These are phyloP conservation scores for Metalampra italica DNA, from an alignment of 2,888 invertebrate genomes.

Conservation along the genomic window DNA sequence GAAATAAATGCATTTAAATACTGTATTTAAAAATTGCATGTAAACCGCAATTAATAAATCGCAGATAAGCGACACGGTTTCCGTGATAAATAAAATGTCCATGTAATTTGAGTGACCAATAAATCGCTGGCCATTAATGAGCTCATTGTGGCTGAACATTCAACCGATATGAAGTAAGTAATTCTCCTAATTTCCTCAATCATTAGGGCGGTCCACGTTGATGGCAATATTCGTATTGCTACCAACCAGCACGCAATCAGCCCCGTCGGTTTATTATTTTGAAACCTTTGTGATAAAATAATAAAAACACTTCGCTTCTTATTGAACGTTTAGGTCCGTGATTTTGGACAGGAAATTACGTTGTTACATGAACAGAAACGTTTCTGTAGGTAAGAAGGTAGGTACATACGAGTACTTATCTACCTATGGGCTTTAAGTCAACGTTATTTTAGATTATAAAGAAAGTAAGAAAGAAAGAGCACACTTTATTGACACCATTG, in stretches of 20 bases:
- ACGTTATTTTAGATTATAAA: too few species aligned
- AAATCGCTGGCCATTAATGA: slow-evolving; percentile 19
- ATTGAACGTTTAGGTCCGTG: background rate
- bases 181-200: slow-evolving; percentile 49
- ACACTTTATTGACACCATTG: too few species aligned
- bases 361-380: background rate
- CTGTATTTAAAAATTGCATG: too few species aligned
- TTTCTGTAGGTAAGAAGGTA: background rate
- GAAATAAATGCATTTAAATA: too few species aligned
- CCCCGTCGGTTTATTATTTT: slow-evolving; percentile 2
- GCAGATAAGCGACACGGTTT: too few species aligned
- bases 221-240: slow-evolving; percentile 42
- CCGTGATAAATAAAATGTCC: too few species aligned
- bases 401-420: too few species aligned
- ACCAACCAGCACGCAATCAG: slow-evolving; percentile 36
- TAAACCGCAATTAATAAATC: too few species aligned
- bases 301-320: background rate
- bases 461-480: too few species aligned
- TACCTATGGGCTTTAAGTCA: too few species aligned
- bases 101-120: too few species aligned
- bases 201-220: slow-evolving; percentile 43
- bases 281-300: background rate
- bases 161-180: slow-evolving; percentile 37
- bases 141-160: slow-evolving; percentile 33
- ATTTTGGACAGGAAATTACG: background rate